phyloP scores from a whole-genome alignment of 2,113 vertebrate genomes.

The Bettongia penicillata region DNA sequence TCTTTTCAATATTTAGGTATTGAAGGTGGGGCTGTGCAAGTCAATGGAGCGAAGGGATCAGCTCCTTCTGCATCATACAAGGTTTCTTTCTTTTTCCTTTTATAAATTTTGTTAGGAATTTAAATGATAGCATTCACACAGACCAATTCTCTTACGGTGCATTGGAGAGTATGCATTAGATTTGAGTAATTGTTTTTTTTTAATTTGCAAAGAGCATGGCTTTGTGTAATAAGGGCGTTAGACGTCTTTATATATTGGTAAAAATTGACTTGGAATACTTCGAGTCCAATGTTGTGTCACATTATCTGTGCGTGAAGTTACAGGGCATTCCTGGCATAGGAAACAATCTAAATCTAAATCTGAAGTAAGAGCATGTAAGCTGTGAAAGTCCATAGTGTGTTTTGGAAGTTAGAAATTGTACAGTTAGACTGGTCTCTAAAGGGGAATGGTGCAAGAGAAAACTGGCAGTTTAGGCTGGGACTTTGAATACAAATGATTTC shows the following conservation, averaged over 20 bases:
- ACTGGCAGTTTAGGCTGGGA: not conserved
- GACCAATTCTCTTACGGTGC: not conserved
- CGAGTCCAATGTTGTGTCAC: constrained; percentile 4
- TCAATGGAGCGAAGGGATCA: constrained; percentile 85
- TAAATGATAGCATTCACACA: not conserved
- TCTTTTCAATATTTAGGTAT: constrained; percentile 78
- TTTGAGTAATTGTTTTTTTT: constrained; percentile 2
- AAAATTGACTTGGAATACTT: constrained; percentile 4
- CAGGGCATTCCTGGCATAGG: not conserved
- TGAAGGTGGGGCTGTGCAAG: constrained; percentile 86
- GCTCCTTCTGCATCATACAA: constrained; percentile 88
- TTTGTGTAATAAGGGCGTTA: not conserved
- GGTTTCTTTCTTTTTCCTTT: constrained; percentile 68
- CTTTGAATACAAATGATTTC: not conserved
- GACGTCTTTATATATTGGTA: constrained; percentile 7
- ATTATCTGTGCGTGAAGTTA: not conserved
- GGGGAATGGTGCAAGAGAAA: not conserved
- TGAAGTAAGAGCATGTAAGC: not conserved
- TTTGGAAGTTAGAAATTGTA: not conserved
- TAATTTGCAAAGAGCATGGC: constrained; percentile 2
- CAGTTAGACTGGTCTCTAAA: not conserved
- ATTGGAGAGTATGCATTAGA: not conserved
- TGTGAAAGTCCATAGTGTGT: not conserved
- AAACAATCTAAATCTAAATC: not conserved
- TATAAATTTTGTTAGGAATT: not conserved